Evolutionary conservation across 1,140 invertebrate genomes (phyloP).

Genomic region (Formica selysi): DNA sequence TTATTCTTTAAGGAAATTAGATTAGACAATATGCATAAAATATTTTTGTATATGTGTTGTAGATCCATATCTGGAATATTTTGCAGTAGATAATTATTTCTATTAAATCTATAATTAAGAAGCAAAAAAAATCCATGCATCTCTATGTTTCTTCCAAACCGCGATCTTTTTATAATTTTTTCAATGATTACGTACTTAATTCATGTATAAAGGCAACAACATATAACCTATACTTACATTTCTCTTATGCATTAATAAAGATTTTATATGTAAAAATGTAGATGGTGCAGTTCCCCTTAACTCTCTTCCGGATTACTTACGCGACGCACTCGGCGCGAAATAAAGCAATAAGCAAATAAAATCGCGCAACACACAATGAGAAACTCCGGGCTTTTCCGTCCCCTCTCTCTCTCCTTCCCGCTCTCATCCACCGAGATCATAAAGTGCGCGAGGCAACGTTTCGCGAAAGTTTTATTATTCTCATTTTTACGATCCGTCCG

Average conservation of each 20-base stretch:
- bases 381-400: conserved; percentile 45
- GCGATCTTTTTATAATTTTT: too few relatives aligned
- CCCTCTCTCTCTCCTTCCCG: neutral
- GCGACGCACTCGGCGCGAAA: conserved; percentile 70
- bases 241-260: conserved; percentile 51
- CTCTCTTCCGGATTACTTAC: conserved; percentile 46
- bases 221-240: conserved; percentile 43
- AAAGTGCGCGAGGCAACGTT: conserved; percentile 79
- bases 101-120: neutral
- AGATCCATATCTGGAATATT: too few relatives aligned
- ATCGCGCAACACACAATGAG: conserved; percentile 78
- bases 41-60: neutral
- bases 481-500: conserved; percentile 65
- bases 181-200: too few relatives aligned
- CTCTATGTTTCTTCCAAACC: conserved; percentile 13
- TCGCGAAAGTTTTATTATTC: conserved; percentile 81
- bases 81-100: neutral
- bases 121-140: conserved; percentile 7
- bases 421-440: conserved; percentile 74
- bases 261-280: conserved; percentile 63
- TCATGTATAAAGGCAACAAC: too few relatives aligned
- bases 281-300: neutral
- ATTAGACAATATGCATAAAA: neutral
- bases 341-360: conserved; percentile 84
- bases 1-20: too few relatives aligned